phyloP scores from a whole-genome alignment of 2,888 invertebrate genomes.

The Venusia cambrica region DNA sequence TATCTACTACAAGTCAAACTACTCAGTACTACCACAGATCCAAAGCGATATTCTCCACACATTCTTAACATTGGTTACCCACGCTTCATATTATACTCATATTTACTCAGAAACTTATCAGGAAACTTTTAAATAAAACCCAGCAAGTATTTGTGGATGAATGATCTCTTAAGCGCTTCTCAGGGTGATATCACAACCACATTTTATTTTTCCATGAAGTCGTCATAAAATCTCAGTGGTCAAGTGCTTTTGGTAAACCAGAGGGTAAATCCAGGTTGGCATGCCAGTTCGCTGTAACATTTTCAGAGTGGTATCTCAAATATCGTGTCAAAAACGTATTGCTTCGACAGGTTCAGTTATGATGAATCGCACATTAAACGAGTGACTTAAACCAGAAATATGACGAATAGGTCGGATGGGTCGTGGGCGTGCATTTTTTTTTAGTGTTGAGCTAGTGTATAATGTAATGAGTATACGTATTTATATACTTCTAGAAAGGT shows the following conservation, averaged over 20 bases:
- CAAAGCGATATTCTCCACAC: too few relatives aligned
- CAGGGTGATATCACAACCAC: constrained; percentile 9
- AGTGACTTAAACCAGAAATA: too few relatives aligned
- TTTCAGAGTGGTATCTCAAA: constrained; percentile 5
- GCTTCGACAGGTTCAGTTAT: constrained; percentile 1
- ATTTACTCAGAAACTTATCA: constrained; percentile 5
- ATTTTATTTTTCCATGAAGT: constrained; percentile 18
- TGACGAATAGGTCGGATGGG: too few relatives aligned
- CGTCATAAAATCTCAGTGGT: constrained; percentile 2
- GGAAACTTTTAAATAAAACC: constrained; percentile 4
- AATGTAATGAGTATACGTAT: too few relatives aligned
- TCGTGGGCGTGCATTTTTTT: too few relatives aligned
- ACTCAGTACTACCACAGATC: too few relatives aligned
- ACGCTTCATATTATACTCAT: too few relatives aligned
- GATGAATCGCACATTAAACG: too few relatives aligned
- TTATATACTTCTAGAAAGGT: too few relatives aligned
- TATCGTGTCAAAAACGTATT: constrained; percentile 4
- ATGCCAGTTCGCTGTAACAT: constrained; percentile 10
- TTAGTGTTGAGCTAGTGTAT: too few relatives aligned
- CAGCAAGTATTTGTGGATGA: constrained; percentile 6
- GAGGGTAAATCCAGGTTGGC: constrained; percentile 9
- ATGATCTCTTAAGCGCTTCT: not conserved
- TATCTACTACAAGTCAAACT: too few relatives aligned
- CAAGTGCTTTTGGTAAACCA: constrained; percentile 10
- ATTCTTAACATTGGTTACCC: too few relatives aligned